Evolutionary conservation across 2,888 invertebrate genomes (phyloP), one percentile per base, ranked within the genome.

Genomic region (Andrena flavipes): DNA sequence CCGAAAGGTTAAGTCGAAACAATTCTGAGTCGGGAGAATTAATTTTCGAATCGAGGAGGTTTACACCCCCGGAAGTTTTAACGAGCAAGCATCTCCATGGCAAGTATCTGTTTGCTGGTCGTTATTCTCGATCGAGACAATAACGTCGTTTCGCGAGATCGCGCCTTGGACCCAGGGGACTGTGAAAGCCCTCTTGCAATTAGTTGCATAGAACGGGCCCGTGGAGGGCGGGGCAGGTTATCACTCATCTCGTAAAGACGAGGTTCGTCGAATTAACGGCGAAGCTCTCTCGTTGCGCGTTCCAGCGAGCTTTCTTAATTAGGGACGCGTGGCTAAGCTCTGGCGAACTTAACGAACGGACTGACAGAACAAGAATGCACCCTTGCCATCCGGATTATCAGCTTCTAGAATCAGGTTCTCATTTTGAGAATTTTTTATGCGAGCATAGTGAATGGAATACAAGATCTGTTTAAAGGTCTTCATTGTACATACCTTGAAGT

Each of bases 1-100:
- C 5, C n/a, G n/a, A 51, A 75, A 75, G 60, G 51, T 70, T 62
- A 62, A 49, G 60, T 51, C 75, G 75, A 20, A 20, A 33, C 20
- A 62, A 23, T 13, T 35, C 51, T 16, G 30, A 42, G 42, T 16
- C 30, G 5, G 26, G 20, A 26, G 60, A 70, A 75, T 75, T 75
- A 60, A 69, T 75, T 51, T 62, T 62, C 26, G 23, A 59, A 59
- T 48, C 42, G 33, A 8, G 30, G 20, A 30, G 60, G n/a, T 60
- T 10, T 59, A 26, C 23, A 7, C 6, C n/a, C 23, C 0, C 26
- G 59, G 1, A 20, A 60, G 23, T 42, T 67, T 51, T 54, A 67
- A 49, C 20, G 73, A 35, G 13, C 26, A n/a, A 8, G 49, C 26
- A 20, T 51, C n/a, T n/a, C 26, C 26, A 20, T 13, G 30, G 60